phyloP scores from a whole-genome alignment of 1,140 invertebrate species.

The Hycleus cichorii region DNA sequence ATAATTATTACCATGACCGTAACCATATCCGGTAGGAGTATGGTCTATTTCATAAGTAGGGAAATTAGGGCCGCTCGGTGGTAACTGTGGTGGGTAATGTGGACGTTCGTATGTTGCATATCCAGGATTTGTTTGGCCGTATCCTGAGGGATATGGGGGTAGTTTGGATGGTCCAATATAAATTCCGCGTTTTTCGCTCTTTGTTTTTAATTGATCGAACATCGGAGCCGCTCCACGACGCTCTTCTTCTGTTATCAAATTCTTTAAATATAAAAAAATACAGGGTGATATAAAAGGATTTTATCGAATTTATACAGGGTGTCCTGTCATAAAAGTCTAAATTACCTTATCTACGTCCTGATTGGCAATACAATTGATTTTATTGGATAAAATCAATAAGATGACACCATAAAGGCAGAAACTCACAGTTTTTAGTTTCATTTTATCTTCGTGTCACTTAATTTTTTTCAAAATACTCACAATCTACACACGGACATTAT shows the following conservation, averaged over 20 bases:
- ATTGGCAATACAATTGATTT: slow-evolving; percentile 1
- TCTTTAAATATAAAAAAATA: neutral
- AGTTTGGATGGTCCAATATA: neutral
- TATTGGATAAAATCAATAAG: neutral
- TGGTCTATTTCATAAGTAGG: neutral
- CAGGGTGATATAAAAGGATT: too few relatives aligned
- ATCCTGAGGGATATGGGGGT: slow-evolving; percentile 4
- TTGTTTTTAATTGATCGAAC: neutral
- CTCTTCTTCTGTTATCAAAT: slow-evolving; percentile 22
- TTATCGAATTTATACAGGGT: too few relatives aligned
- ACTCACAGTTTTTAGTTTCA: slow-evolving; percentile 8
- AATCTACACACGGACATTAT: neutral
- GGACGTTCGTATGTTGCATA: neutral
- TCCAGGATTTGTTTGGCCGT: neutral
- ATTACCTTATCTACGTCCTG: neutral
- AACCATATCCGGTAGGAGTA: neutral
- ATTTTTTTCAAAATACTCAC: neutral
- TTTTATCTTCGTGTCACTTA: neutral
- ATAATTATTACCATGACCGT: slow-evolving; percentile 6
- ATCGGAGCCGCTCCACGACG: slow-evolving; percentile 10
- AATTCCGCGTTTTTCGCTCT: slow-evolving; percentile 2
- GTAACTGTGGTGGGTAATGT: neutral
- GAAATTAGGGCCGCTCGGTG: neutral
- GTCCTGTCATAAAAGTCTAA: neutral
- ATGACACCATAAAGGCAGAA: neutral